These are phyloP conservation scores for Melanocharis versteri DNA, from an alignment of 2,113 vertebrate species.

Conservation along the genomic window DNA sequence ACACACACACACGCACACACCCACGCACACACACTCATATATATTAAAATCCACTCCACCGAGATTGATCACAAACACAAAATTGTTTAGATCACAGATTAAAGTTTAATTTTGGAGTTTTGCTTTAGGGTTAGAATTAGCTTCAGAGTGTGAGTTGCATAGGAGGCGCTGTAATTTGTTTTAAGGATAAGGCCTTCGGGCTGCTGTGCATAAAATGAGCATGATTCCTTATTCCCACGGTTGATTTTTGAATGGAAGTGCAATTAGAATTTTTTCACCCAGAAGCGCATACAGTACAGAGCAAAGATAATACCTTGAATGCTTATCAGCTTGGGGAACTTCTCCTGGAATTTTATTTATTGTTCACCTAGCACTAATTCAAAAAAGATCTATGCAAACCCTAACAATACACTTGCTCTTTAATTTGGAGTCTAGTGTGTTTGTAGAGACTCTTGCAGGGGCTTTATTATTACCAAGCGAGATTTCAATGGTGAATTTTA, in stretches of 20 bases:
- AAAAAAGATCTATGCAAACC: constrained; percentile 70
- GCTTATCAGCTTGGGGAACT: constrained; percentile 76
- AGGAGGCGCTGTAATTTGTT: constrained; percentile 86
- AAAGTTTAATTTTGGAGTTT: constrained; percentile 84
- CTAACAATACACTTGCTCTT: constrained; percentile 69
- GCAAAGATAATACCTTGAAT: constrained; percentile 79
- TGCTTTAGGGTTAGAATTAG: constrained; percentile 81
- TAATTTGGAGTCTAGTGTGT: constrained; percentile 72
- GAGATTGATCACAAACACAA: constrained; percentile 77
- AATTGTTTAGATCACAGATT: constrained; percentile 83
- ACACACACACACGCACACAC: neutral
- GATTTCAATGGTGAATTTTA: constrained; percentile 66
- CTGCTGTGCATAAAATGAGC: constrained; percentile 82
- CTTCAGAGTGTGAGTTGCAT: constrained; percentile 79
- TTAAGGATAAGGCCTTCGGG: constrained; percentile 82
- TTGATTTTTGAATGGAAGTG: constrained; percentile 84
- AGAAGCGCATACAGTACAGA: constrained; percentile 76
- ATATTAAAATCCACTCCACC: constrained; percentile 48
- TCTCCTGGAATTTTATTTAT: constrained; percentile 79
- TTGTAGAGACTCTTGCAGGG: constrained; percentile 69
- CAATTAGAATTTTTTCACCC: constrained; percentile 83
- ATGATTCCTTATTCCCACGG: constrained; percentile 82
- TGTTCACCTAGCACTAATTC: constrained; percentile 73
- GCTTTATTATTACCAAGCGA: constrained; percentile 64
- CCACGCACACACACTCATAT: neutral